A percentile compares a stretch with the other conserved stretches of the same genome.
phyloP scores from a whole-genome alignment of 1,140 invertebrate species.

The Formica selysi region DNA sequence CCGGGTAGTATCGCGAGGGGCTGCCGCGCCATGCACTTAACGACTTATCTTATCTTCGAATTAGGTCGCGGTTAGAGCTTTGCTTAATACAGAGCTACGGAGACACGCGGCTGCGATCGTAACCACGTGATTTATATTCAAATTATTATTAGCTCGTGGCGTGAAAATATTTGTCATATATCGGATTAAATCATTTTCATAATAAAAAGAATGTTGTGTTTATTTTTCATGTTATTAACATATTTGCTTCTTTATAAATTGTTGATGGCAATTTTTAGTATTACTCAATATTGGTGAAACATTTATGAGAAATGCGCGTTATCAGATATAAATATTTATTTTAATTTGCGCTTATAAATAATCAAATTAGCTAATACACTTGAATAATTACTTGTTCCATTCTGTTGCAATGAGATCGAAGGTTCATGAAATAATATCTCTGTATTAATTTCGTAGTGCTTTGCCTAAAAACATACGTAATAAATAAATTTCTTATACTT shows the following conservation, averaged over 20 bases:
- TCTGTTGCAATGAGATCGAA: not conserved
- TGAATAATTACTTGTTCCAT: not conserved
- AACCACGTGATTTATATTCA: constrained; percentile 61
- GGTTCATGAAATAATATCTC: not conserved
- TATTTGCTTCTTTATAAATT: not conserved
- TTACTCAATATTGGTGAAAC: not conserved
- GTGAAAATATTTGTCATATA: not conserved
- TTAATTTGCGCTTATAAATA: constrained; percentile 41
- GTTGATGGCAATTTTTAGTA: not conserved
- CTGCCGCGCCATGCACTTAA: constrained; percentile 80
- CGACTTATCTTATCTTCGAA: constrained; percentile 83
- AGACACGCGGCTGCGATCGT: constrained; percentile 61
- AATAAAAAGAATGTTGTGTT: too few species aligned
- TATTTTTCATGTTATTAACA: too few species aligned
- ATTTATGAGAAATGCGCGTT: not conserved
- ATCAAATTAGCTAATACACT: constrained; percentile 20
- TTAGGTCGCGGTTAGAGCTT: constrained; percentile 80
- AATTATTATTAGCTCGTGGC: constrained; percentile 32
- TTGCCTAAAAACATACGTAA: too few species aligned
- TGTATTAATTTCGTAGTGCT: not conserved
- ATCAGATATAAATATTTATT: constrained; percentile 65
- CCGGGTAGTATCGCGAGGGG: constrained; percentile 77
- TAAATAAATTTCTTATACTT: not conserved
- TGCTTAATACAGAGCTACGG: constrained; percentile 66
- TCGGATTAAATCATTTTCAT: not conserved